Percentiles rank a stretch among this genome's conserved stretches.
Conservation (phyloP, 2,888 invertebrate species). For the Lymantria dispar region DNA sequence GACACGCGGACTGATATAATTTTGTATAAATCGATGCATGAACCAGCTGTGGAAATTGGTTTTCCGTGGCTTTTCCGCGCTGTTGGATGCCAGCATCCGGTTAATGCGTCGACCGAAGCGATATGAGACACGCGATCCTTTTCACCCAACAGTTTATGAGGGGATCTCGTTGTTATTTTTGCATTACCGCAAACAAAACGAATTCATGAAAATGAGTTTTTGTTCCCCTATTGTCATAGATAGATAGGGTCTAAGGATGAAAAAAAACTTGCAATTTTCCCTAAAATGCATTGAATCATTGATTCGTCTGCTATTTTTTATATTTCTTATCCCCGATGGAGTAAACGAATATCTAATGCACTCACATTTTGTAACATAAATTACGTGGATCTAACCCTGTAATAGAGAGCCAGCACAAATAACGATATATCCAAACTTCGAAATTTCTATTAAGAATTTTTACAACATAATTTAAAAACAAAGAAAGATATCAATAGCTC, state of each 20-base stretch:
- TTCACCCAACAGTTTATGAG: conserved; percentile 54
- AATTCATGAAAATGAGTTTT: conserved; percentile 50
- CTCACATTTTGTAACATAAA: no score
- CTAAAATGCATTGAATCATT: conserved; percentile 10
- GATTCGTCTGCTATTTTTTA: no score
- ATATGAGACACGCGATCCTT: conserved; percentile 49
- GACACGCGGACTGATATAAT: conserved; percentile 31
- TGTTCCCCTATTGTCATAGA: conserved; percentile 47
- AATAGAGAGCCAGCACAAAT: no score
- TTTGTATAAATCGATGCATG: conserved; percentile 34
- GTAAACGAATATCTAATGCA: no score
- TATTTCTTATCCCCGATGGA: no score
- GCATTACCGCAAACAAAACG: conserved; percentile 62
- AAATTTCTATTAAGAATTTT: no score
- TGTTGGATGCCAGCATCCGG: conserved; percentile 42
- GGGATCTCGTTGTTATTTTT: conserved; percentile 59
- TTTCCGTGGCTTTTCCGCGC: conserved; percentile 54
- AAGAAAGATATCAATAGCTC: no score
- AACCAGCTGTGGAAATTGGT: conserved; percentile 48
- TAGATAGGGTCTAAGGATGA: conserved; percentile 32
- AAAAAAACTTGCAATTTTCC: conserved; percentile 17
- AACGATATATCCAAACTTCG: no score
- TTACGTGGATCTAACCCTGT: no score
- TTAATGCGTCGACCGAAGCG: conserved; percentile 47
- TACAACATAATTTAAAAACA: no score